These are phyloP conservation scores for Catocala sponsa DNA, from an alignment of 2,888 invertebrate genomes.

Conservation along the genomic window DNA sequence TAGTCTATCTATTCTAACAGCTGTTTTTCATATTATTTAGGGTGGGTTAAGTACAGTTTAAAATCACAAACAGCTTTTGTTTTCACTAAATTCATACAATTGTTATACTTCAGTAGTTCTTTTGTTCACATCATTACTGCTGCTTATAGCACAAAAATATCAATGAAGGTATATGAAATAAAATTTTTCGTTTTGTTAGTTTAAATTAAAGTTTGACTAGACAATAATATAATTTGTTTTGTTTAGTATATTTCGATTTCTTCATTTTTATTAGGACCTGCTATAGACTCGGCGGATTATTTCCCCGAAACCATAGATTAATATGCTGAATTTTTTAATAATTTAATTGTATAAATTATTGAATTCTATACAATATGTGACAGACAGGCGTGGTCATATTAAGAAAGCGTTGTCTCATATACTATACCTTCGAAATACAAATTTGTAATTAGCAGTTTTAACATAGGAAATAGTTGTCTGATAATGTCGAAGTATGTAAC, in stretches of 20 bases:
- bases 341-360: conserved; percentile 20
- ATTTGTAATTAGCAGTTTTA: too few species aligned
- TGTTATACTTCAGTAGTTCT: conserved; percentile 23
- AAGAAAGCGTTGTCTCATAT: too few species aligned
- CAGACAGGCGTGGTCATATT: too few species aligned
- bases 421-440: too few species aligned
- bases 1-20: conserved; percentile 57
- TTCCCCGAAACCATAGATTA: background rate
- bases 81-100: conserved; percentile 48
- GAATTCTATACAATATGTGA: conserved; percentile 14
- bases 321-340: conserved; percentile 23
- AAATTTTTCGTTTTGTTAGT: background rate
- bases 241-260: conserved; percentile 4
- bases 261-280: conserved; percentile 15
- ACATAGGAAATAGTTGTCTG: too few species aligned
- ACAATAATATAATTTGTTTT: conserved; percentile 23
- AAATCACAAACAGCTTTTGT: conserved; percentile 75
- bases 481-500: too few species aligned
- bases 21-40: conserved; percentile 65
- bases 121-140: conserved; percentile 45
- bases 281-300: too few species aligned
- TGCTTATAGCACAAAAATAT: conserved; percentile 34
- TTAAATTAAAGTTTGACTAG: conserved; percentile 38
- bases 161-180: conserved; percentile 3
- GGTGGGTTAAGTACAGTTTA: conserved; percentile 75